These are phyloP conservation scores for Sterna hirundo DNA, from an alignment of 2,113 vertebrate species.

Conservation along the genomic window DNA sequence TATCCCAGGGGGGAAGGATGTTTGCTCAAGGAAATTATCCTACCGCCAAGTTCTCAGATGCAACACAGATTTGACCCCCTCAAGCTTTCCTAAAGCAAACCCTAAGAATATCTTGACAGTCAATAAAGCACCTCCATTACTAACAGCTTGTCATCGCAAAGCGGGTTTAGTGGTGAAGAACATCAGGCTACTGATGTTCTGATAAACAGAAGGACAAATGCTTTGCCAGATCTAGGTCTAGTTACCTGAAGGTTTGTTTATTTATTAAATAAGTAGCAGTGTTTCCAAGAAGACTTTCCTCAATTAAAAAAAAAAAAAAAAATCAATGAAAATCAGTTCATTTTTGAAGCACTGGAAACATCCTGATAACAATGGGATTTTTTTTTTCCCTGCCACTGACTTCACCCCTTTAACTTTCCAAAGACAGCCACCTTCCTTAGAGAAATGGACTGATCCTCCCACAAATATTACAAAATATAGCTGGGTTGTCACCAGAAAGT, in stretches of 20 bases:
- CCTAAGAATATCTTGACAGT: background rate
- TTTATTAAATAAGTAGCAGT: background rate
- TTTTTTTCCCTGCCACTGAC: background rate
- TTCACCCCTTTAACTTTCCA: background rate
- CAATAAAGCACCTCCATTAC: background rate
- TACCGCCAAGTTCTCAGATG: background rate
- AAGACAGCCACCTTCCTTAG: background rate
- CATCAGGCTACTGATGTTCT: background rate
- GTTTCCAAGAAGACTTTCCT: background rate
- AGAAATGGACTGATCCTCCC: accelerated
- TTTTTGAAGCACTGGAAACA: background rate
- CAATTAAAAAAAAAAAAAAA: background rate
- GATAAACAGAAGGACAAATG: background rate
- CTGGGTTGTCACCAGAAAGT: background rate
- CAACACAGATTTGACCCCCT: background rate
- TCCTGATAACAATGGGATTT: background rate
- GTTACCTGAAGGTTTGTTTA: background rate
- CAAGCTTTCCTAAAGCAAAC: background rate
- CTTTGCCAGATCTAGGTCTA: background rate
- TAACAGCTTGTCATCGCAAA: background rate
- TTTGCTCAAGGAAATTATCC: slow-evolving; percentile 31
- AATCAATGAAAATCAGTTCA: background rate
- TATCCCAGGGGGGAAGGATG: background rate
- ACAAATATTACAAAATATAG: background rate
- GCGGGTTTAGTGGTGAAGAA: background rate